Evolutionary conservation across 30 jellyfish, hydroid and myxozoan genomes (phyloP).

Genomic region (Catostylus mosaicus): DNA sequence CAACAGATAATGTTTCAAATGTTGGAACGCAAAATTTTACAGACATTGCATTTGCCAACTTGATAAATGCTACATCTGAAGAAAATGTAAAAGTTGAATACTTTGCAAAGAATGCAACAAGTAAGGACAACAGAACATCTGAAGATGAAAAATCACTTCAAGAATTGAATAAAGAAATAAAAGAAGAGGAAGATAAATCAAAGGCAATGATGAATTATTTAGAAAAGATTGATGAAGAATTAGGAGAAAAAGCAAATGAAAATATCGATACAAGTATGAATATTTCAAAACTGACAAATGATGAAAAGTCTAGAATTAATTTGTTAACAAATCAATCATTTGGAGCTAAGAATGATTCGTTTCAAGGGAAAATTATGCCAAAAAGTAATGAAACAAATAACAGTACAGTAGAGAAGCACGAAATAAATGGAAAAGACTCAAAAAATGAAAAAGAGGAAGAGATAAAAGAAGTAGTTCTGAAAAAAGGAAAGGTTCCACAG

Average conservation of each 20-base stretch:
- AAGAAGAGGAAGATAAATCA: slow-evolving; percentile 50
- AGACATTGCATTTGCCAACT: neutral
- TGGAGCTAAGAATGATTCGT: neutral
- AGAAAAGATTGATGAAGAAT: slow-evolving; percentile 59
- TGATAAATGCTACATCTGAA: neutral
- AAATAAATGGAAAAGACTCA: neutral
- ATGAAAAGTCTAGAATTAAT: neutral
- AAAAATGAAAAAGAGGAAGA: neutral
- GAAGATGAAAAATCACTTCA: slow-evolving; percentile 16
- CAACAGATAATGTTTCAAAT: too few relatives aligned
- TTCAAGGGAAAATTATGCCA: neutral
- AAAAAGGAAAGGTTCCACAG: neutral
- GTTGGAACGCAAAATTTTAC: neutral
- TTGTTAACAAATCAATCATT: neutral
- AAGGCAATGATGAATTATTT: slow-evolving; percentile 48
- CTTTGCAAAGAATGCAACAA: neutral
- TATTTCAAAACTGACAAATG: neutral
- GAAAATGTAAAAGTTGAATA: neutral
- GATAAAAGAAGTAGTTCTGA: neutral
- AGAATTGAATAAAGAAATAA: slow-evolving; percentile 42
- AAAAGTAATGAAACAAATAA: neutral
- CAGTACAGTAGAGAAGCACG: neutral
- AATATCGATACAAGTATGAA: neutral
- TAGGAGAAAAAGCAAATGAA: slow-evolving; percentile 26
- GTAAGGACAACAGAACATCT: neutral